These are phyloP conservation scores for Holothuria scabra DNA, from an alignment of 53 echinoderm and acorn worm species.

Conservation along the genomic window DNA sequence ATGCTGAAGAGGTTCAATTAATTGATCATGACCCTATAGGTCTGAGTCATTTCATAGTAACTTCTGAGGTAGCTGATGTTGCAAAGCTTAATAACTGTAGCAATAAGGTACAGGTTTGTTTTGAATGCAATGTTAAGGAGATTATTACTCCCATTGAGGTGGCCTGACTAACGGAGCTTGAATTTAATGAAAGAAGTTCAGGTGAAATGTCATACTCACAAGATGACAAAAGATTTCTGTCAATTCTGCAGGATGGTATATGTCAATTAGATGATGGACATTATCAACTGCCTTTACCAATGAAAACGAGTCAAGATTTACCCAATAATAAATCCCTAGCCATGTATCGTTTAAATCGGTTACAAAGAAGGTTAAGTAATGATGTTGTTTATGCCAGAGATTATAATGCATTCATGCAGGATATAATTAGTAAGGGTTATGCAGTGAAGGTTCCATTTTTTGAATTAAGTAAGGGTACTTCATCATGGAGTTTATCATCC, in stretches of 20 bases:
- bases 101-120: too few relatives aligned
- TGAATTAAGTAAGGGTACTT: background rate
- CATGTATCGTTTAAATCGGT: background rate
- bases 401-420: background rate
- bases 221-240: too few relatives aligned
- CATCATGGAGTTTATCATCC: too few relatives aligned
- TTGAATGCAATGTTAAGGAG: too few relatives aligned
- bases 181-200: conserved; percentile 31
- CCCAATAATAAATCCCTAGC: background rate
- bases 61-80: background rate
- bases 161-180: too few relatives aligned
- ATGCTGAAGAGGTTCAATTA: background rate
- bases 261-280: background rate
- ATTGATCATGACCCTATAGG: too few relatives aligned
- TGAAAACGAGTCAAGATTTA: too few relatives aligned
- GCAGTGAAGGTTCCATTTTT: background rate
- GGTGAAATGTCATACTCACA: background rate
- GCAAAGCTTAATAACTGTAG: background rate
- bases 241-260: too few relatives aligned
- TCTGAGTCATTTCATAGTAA: conserved; percentile 13
- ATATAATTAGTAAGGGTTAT: background rate
- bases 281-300: too few relatives aligned
- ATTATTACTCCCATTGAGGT: too few relatives aligned
- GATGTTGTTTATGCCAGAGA: too few relatives aligned
- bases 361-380: too few relatives aligned